Evolutionary conservation across 1,140 invertebrate species (phyloP).

Genomic region (Scaptomyza graminum): DNA sequence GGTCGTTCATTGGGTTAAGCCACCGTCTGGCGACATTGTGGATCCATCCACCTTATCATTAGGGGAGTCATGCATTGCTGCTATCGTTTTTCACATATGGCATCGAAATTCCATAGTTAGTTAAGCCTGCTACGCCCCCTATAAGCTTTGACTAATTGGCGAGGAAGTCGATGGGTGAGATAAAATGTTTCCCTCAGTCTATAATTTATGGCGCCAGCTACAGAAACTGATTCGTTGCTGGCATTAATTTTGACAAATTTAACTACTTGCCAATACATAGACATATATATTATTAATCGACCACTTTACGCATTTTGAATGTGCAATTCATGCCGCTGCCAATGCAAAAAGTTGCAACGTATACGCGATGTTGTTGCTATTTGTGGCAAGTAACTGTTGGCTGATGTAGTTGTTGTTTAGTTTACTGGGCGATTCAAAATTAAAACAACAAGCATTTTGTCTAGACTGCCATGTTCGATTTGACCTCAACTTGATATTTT

Average conservation of each 20-base stretch:
- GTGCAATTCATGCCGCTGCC: conserved; percentile 59
- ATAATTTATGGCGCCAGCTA: conserved; percentile 44
- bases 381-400: conserved; percentile 7
- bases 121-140: conserved; percentile 58
- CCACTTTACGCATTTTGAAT: conserved; percentile 64
- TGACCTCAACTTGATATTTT: conserved; percentile 52
- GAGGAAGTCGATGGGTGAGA: conserved; percentile 61
- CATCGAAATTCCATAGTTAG: conserved; percentile 47
- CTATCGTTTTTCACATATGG: conserved; percentile 68
- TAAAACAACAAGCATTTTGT: conserved; percentile 70
- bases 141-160: conserved; percentile 79
- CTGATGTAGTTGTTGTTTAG: conserved; percentile 5
- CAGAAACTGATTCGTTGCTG: conserved; percentile 35
- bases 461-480: conserved; percentile 67
- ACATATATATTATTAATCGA: conserved; percentile 53
- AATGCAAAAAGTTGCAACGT: conserved; percentile 21
- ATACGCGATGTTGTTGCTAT: neutral
- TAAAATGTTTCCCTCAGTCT: conserved; percentile 45
- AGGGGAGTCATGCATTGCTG: conserved; percentile 21
- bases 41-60: conserved; percentile 57
- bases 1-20: conserved; percentile 56
- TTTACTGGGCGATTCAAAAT: conserved; percentile 42
- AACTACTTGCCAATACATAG: conserved; percentile 42
- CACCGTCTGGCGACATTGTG: conserved; percentile 42
- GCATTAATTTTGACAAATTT: conserved; percentile 63